phyloP scores from a whole-genome alignment of 2,113 vertebrate species.

The Sakesphorus luctuosus region DNA sequence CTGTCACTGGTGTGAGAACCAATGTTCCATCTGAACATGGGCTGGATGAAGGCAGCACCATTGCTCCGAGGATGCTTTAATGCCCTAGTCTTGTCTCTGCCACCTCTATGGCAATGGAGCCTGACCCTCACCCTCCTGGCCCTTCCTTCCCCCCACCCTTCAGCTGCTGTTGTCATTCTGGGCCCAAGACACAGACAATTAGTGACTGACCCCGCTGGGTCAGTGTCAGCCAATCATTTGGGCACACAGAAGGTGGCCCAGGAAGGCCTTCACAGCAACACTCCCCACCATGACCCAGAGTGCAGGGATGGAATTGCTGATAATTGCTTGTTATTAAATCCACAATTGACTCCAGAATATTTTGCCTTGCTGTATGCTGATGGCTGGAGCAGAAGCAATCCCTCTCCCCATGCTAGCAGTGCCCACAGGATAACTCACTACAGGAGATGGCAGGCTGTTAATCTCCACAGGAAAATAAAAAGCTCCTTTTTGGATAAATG shows the following conservation, averaged over 20 bases:
- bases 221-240: neutral
- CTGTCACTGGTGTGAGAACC: neutral
- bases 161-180: neutral
- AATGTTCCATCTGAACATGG: neutral
- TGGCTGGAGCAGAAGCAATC: neutral
- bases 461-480: neutral
- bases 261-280: neutral
- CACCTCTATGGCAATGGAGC: neutral
- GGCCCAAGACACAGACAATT: neutral
- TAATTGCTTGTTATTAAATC: neutral
- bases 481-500: neutral
- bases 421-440: neutral
- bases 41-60: neutral
- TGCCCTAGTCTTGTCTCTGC: neutral
- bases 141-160: neutral
- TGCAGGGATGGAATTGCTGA: neutral
- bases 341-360: neutral
- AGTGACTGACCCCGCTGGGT: neutral
- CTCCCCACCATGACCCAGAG: fast-evolving
- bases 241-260: fast-evolving
- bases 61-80: fast-evolving
- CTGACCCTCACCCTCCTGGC: neutral
- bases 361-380: neutral
- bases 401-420: neutral
- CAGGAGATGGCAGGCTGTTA: neutral